phyloP scores from a whole-genome alignment of 2,113 vertebrate genomes.

The Gasterosteus nipponicus region DNA sequence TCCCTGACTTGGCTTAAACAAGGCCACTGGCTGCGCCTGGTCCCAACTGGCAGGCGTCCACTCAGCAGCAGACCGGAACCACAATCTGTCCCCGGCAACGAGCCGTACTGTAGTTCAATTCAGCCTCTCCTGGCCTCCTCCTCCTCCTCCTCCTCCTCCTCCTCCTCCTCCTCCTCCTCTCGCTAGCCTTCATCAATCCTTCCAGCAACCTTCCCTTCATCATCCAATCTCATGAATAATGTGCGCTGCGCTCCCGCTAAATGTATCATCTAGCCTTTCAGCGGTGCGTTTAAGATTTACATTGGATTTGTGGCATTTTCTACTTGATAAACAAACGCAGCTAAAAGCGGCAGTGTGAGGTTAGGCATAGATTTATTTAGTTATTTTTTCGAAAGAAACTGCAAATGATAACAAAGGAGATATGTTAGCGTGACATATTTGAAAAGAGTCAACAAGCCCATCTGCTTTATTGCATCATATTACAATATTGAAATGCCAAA shows the following conservation, averaged over 20 bases:
- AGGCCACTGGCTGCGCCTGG: slow-evolving; percentile 39
- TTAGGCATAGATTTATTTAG: no score
- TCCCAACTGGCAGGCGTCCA: slow-evolving; percentile 41
- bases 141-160: slow-evolving; percentile 21
- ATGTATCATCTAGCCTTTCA: background rate
- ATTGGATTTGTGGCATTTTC: background rate
- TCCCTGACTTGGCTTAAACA: slow-evolving; percentile 56
- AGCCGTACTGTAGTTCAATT: slow-evolving; percentile 42
- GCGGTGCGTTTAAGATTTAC: background rate
- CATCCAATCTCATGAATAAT: background rate
- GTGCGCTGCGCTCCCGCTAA: no score
- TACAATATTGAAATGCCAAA: background rate
- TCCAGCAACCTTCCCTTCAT: slow-evolving; percentile 8
- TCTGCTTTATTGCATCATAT: background rate
- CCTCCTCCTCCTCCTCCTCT: slow-evolving; percentile 16
- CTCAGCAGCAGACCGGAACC: slow-evolving; percentile 59
- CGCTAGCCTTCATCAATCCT: slow-evolving; percentile 26
- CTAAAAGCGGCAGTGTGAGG: background rate
- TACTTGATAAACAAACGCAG: background rate
- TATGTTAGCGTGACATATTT: background rate
- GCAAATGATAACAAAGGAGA: background rate
- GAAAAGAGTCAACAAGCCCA: background rate
- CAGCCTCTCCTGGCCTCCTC: slow-evolving; percentile 12
- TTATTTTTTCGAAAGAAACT: background rate
- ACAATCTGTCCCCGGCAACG: slow-evolving; percentile 70